These are phyloP conservation scores for Varecia variegata DNA, from an alignment of 2,797 vertebrate species.

Conservation along the genomic window DNA sequence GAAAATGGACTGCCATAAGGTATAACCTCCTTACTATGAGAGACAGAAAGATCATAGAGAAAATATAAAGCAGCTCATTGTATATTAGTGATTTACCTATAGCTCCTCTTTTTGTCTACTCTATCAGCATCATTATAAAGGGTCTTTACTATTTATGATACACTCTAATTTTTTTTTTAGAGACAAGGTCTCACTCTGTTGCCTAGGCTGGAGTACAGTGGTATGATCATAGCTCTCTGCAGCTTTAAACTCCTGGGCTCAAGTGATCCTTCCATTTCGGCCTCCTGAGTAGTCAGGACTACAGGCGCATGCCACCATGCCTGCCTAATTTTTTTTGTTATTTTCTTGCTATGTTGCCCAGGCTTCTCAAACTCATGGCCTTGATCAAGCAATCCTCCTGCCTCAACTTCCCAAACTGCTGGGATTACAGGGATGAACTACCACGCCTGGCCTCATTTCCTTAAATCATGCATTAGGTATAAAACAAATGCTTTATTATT, in stretches of 20 bases:
- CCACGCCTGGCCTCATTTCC: not conserved
- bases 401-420: not conserved
- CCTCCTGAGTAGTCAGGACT: not conserved
- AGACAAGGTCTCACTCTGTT: not conserved
- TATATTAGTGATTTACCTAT: not conserved
- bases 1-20: constrained; percentile 29
- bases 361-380: not conserved
- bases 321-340: not conserved
- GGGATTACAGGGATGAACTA: not conserved
- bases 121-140: constrained; percentile 9
- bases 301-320: not conserved
- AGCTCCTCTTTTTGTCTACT: not conserved
- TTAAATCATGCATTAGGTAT: constrained; percentile 9
- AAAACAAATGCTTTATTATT: constrained; percentile 41
- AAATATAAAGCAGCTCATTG: not conserved
- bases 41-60: constrained; percentile 4
- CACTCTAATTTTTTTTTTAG: not conserved
- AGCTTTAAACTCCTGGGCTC: not conserved
- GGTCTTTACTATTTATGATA: not conserved
- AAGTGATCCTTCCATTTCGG: not conserved
- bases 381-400: not conserved
- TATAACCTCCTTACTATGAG: constrained; percentile 13
- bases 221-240: not conserved
- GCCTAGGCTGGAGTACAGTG: too few relatives aligned
- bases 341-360: not conserved